Percentiles rank a stretch among this genome's conserved stretches.
Conservation (phyloP, 2,113 vertebrate genomes). For the Porphyrio hochstetteri region DNA sequence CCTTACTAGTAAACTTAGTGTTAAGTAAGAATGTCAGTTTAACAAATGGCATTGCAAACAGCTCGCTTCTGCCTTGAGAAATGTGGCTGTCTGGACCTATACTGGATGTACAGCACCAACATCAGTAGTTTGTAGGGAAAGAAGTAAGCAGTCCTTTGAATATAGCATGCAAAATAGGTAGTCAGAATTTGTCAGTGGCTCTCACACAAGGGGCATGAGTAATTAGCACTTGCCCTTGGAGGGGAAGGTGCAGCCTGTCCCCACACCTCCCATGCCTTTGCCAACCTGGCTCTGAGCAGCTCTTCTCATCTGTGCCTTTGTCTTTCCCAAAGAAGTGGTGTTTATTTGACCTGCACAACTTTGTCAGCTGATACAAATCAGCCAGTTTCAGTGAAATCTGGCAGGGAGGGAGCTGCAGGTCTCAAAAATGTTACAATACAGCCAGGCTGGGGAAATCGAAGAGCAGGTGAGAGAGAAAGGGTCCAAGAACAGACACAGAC, state of each 20-base stretch:
- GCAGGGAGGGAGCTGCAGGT: background rate
- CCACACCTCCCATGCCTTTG: background rate
- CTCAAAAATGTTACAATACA: background rate
- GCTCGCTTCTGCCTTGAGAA: background rate
- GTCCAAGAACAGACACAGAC: rapidly evolving
- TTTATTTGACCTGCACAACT: background rate
- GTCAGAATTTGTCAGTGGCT: background rate
- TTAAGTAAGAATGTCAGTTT: background rate
- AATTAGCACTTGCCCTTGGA: background rate
- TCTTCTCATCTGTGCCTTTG: background rate
- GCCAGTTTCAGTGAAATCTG: background rate
- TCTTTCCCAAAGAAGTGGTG: background rate
- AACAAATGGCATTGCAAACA: background rate
- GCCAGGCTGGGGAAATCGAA: background rate
- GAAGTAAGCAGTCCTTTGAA: background rate
- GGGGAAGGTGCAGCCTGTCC: background rate
- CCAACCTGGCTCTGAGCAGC: background rate
- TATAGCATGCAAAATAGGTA: background rate
- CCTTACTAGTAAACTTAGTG: background rate
- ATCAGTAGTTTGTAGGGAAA: background rate
- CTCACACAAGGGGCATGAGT: rapidly evolving
- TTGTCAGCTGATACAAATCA: background rate
- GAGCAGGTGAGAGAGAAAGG: background rate
- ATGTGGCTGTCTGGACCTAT: rapidly evolving
- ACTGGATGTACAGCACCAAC: background rate